Conservation (phyloP, 2,113 vertebrate species). For the Takifugu flavidus region DNA sequence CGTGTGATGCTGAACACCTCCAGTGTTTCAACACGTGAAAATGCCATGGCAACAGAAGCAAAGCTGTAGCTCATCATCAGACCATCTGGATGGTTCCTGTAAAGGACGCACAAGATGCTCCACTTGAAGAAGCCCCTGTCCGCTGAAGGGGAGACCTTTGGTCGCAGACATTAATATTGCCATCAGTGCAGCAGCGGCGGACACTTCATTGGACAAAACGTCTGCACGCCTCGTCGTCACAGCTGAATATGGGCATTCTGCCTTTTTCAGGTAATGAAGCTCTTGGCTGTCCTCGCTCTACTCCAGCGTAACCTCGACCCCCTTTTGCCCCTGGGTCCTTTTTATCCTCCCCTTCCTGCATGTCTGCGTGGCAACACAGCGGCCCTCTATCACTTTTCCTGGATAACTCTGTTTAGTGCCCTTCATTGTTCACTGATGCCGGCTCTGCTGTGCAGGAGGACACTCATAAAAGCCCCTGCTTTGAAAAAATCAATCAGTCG, state of each 20-base stretch:
- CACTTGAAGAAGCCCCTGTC: too few relatives aligned
- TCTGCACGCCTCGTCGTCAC: background rate
- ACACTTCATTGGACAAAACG: too few relatives aligned
- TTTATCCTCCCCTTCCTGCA: slow-evolving; percentile 13
- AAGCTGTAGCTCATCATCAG: too few relatives aligned
- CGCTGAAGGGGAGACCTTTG: too few relatives aligned
- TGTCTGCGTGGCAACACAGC: slow-evolving; percentile 16
- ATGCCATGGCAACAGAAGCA: too few relatives aligned
- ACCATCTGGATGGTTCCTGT: too few relatives aligned
- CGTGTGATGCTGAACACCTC: too few relatives aligned
- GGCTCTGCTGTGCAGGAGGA: slow-evolving; percentile 43
- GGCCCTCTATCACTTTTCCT: slow-evolving; percentile 34
- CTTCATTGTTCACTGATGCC: slow-evolving; percentile 37
- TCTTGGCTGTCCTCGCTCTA: slow-evolving; percentile 12
- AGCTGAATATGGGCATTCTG: too few relatives aligned
- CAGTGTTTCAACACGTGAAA: too few relatives aligned
- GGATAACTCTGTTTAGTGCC: slow-evolving; percentile 26
- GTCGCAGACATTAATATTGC: too few relatives aligned
- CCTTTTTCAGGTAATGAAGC: slow-evolving; percentile 16
- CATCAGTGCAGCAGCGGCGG: too few relatives aligned
- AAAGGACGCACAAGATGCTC: too few relatives aligned
- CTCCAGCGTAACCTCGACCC: slow-evolving; percentile 18
- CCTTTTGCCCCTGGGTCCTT: background rate
- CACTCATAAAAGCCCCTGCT: slow-evolving; percentile 38
- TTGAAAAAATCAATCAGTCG: slow-evolving; percentile 60